phyloP scores from a whole-genome alignment of 2,797 vertebrate species.

The Enteromius treurensis region DNA sequence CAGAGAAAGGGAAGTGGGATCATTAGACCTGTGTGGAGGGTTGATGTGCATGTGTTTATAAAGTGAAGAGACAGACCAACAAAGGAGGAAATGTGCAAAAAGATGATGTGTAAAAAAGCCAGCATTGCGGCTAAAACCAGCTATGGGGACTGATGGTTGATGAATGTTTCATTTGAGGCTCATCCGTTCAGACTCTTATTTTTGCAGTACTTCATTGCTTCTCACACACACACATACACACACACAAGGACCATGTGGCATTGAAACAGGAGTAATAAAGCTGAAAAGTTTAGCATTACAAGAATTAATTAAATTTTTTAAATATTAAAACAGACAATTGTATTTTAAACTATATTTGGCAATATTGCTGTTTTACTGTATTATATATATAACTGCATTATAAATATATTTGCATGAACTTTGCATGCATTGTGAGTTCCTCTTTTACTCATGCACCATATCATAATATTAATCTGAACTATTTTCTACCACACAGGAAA shows the following conservation, averaged over 20 bases:
- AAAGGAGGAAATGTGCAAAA: not conserved
- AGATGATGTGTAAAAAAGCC: slow-evolving; percentile 12
- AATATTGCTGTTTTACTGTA: not conserved
- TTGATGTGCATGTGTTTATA: not conserved
- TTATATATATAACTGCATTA: not conserved
- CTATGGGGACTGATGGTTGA: not conserved
- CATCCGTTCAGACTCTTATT: not conserved
- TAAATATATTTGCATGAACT: not conserved
- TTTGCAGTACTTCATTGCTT: not conserved
- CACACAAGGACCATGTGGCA: not conserved
- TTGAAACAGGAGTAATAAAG: not conserved
- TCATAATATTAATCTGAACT: slow-evolving; percentile 29
- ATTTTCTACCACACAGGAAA: slow-evolving; percentile 43
- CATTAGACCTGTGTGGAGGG: slow-evolving; percentile 17
- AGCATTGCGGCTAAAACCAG: not conserved
- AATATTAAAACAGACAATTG: not conserved
- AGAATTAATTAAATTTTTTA: not conserved
- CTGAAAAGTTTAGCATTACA: not conserved
- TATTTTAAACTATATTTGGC: not conserved
- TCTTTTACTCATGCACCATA: slow-evolving; percentile 1
- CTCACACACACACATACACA: not conserved
- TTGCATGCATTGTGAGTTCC: not conserved
- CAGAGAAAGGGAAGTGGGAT: slow-evolving; percentile 28
- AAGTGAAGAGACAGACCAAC: not conserved
- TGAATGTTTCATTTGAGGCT: slow-evolving; percentile 6